These are phyloP conservation scores for Condylura cristata DNA, from an alignment of 2,113 vertebrate species.

Conservation along the genomic window DNA sequence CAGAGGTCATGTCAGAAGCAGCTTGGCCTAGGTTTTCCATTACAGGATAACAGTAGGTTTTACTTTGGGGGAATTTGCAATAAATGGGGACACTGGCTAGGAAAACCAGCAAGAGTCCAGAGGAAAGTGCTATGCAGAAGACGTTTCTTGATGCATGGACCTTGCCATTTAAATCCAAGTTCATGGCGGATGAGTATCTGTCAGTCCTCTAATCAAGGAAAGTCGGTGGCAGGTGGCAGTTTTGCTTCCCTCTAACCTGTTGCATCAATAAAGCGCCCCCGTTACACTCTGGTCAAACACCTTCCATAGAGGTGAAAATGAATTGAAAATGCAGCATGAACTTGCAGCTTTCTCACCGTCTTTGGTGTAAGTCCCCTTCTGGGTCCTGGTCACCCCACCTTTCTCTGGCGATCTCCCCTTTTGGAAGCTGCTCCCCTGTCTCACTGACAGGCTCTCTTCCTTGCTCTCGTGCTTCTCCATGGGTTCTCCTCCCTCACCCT, in stretches of 20 bases:
- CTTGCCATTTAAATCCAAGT: neutral
- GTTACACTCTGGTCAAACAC: neutral
- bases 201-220: neutral
- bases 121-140: neutral
- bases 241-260: neutral
- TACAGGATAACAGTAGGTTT: neutral
- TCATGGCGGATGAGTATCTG: neutral
- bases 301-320: neutral
- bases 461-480: neutral
- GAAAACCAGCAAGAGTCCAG: neutral
- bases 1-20: neutral
- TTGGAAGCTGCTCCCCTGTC: neutral
- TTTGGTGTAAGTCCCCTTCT: neutral
- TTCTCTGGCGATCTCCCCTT: neutral
- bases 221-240: rapidly evolving
- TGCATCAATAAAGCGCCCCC: neutral
- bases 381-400: neutral
- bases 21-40: neutral
- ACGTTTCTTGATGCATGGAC: neutral
- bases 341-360: no score
- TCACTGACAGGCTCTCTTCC: neutral
- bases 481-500: neutral
- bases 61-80: neutral
- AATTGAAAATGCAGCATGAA: no score
- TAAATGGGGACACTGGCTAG: neutral